Conservation (phyloP, 2,888 invertebrate genomes). For the Meiosimyza platycephala region DNA sequence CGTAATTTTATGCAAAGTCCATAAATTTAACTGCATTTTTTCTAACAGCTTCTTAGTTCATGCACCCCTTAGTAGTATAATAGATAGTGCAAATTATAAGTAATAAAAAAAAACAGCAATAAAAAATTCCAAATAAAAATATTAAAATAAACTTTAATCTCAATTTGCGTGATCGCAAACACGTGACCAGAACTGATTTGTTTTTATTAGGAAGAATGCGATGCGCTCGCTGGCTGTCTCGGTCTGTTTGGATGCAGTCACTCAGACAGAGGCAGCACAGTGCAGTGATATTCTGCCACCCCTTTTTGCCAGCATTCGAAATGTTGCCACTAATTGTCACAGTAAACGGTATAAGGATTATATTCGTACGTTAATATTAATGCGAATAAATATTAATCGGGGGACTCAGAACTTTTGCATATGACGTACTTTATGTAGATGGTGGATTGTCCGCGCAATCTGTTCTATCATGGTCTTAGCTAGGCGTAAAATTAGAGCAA, state of each 20-base stretch:
- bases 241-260: background rate
- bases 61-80: too few species aligned
- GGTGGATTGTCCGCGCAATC: conserved; percentile 51
- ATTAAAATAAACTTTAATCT: conserved; percentile 46
- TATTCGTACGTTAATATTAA: too few species aligned
- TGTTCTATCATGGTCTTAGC: conserved; percentile 52
- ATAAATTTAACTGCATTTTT: too few species aligned
- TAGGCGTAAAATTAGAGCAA: conserved; percentile 58
- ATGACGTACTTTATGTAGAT: conserved; percentile 11
- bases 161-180: conserved; percentile 56
- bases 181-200: conserved; percentile 68
- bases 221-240: background rate
- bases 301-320: conserved; percentile 13
- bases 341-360: background rate
- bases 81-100: background rate
- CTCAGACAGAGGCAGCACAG: background rate
- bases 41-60: too few species aligned
- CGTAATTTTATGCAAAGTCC: too few species aligned
- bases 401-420: conserved; percentile 45
- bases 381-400: background rate
- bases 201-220: conserved; percentile 59
- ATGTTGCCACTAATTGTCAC: conserved; percentile 4
- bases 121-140: background rate
- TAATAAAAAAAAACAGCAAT: background rate
- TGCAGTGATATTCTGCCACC: background rate